These are phyloP conservation scores for Hafferia zeledoni DNA, from an alignment of 2,797 vertebrate species.

Conservation along the genomic window DNA sequence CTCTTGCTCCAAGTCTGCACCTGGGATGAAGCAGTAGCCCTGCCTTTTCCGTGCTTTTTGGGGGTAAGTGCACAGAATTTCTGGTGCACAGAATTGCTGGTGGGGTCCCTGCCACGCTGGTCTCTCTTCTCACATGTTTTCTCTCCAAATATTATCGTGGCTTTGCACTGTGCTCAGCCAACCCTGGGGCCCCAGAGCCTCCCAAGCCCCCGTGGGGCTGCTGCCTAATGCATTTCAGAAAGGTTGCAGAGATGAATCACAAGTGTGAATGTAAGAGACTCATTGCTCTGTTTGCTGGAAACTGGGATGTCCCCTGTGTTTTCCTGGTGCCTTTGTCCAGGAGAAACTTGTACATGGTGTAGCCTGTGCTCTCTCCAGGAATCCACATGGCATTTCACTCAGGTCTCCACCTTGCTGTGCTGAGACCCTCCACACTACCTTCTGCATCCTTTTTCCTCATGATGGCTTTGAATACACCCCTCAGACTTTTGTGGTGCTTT, in stretches of 20 bases:
- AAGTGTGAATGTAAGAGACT: neutral
- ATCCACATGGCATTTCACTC: neutral
- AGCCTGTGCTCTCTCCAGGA: rapidly evolving
- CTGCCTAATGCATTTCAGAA: neutral
- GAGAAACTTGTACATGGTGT: rapidly evolving
- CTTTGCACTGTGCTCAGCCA: rapidly evolving
- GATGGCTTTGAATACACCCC: neutral
- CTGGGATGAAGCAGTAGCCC: neutral
- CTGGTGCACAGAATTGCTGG: neutral
- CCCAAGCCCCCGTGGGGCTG: neutral
- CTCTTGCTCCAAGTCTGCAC: neutral
- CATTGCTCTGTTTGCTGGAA: neutral
- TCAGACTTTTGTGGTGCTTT: neutral
- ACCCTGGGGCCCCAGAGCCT: neutral
- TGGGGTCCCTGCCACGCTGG: rapidly evolving
- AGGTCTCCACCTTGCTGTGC: neutral
- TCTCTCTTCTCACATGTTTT: neutral
- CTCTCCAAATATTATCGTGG: neutral
- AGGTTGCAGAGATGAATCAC: neutral
- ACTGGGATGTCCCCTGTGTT: neutral
- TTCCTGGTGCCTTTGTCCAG: neutral
- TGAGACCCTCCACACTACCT: neutral
- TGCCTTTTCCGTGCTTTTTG: rapidly evolving
- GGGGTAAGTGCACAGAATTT: neutral
- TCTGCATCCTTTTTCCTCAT: neutral